Evolutionary conservation across 2,888 invertebrate species (phyloP), one percentile per base, ranked within the genome.

Genomic region (Scelioninae gen. 2): DNA sequence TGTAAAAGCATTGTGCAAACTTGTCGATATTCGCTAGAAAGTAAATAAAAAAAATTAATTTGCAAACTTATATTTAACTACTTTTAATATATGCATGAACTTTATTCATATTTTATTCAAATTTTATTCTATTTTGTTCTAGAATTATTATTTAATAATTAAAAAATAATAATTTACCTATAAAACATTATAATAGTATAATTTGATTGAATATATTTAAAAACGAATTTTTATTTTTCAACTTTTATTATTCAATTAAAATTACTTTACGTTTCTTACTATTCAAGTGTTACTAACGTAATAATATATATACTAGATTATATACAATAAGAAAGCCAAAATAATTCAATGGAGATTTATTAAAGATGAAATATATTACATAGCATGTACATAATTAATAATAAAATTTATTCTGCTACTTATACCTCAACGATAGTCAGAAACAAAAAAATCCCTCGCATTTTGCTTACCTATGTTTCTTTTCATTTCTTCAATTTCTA

Each of bases 1-100:
- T 67, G 57, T 67, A 48, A 67, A 52, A 45, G 18, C 41, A 41
- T 46, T 67, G 33, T 50, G 57, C 37, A 65, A 57, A 67, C 4
- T 39, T 67, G 67, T 67, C 67, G 28, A 57, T 39, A 50, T 67
- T 57, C 39, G 50, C 57, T 67, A 57, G 50, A 50, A 67, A 67
- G 57, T 67, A 57, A 57, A 67, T 57, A 57, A 35, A 57, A 9
- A 10, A 43, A 48, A 43, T 57, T 28, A 48, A 57, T 65, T 65
- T 65, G 65, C 65, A n/a, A 65, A 65, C 39, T 39, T 39, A 65
- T n/a, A 65, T 45, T 41, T n/a, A 39, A 6, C 25, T 25, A 6
- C 25, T 25, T 25, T 25, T 25, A 25, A 25, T 37, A 33, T 33
- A 7, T 33, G 3, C 6, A 33, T 33, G 10, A 33, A 2, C 31